These are phyloP conservation scores for Anolis sagrei DNA, from an alignment of 2,113 vertebrate species.

Conservation along the genomic window DNA sequence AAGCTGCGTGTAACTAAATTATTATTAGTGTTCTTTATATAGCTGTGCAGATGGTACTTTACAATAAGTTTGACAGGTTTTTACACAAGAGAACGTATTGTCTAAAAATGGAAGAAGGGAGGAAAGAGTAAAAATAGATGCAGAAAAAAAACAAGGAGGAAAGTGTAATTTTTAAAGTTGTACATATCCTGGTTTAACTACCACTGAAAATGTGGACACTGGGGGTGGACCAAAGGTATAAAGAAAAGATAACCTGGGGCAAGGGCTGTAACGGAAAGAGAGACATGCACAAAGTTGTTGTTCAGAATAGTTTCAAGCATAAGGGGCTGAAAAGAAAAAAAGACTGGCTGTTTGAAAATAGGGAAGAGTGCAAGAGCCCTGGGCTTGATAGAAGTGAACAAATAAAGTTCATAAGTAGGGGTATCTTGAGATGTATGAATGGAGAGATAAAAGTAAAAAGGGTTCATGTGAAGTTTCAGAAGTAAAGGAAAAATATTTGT, in stretches of 20 bases:
- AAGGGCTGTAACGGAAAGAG: no score
- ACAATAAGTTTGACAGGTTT: not conserved
- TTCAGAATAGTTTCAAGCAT: not conserved
- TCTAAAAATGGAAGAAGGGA: not conserved
- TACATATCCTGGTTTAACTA: not conserved
- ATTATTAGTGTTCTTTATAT: not conserved
- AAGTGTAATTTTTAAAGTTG: not conserved
- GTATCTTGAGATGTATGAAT: not conserved
- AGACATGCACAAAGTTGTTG: not conserved
- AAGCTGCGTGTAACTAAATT: not conserved
- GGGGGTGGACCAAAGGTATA: no score
- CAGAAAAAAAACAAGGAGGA: not conserved
- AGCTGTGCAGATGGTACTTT: not conserved
- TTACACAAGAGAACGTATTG: not conserved
- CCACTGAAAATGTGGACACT: not conserved
- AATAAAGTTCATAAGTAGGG: not conserved
- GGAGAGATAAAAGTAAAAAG: not conserved
- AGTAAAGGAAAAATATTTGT: not conserved
- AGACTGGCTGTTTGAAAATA: not conserved
- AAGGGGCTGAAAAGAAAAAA: not conserved
- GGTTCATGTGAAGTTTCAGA: not conserved
- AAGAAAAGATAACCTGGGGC: no score
- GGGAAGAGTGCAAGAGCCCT: not conserved
- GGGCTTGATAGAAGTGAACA: not conserved
- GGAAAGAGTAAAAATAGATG: not conserved